Evolutionary conservation across 2,797 vertebrate genomes (phyloP).

Genomic region (Sebastes elongatus): DNA sequence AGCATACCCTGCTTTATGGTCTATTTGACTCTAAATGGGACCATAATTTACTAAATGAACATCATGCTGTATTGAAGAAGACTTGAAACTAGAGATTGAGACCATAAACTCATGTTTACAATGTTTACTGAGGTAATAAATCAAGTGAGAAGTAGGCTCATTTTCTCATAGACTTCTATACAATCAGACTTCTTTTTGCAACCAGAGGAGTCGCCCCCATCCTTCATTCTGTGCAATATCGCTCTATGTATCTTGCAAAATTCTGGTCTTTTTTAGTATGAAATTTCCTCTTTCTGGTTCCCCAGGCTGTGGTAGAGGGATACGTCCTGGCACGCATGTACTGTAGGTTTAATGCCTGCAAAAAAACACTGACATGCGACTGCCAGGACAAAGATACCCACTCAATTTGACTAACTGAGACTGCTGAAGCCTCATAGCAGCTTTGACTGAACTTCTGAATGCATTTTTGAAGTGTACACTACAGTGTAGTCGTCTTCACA

Average conservation of each 20-base stretch:
- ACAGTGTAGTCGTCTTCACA: background rate
- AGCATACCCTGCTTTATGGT: no score
- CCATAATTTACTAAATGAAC: no score
- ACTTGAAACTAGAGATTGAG: rapidly evolving
- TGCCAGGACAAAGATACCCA: background rate
- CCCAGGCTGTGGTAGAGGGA: background rate
- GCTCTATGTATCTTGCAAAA: background rate
- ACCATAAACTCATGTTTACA: no score
- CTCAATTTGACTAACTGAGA: background rate
- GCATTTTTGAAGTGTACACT: background rate
- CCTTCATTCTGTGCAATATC: background rate
- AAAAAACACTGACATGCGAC: background rate
- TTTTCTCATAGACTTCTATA: no score
- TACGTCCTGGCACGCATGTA: background rate
- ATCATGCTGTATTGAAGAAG: no score
- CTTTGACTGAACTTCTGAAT: background rate
- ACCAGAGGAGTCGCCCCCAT: background rate
- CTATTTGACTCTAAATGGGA: no score
- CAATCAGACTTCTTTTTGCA: no score
- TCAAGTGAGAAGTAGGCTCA: no score
- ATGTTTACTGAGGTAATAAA: no score
- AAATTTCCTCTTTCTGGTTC: background rate
- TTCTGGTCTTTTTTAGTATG: background rate
- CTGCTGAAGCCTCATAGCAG: background rate
- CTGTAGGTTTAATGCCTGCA: background rate